Evolutionary conservation across 2,113 vertebrate genomes (phyloP).

Genomic region (Catagonus wagneri): DNA sequence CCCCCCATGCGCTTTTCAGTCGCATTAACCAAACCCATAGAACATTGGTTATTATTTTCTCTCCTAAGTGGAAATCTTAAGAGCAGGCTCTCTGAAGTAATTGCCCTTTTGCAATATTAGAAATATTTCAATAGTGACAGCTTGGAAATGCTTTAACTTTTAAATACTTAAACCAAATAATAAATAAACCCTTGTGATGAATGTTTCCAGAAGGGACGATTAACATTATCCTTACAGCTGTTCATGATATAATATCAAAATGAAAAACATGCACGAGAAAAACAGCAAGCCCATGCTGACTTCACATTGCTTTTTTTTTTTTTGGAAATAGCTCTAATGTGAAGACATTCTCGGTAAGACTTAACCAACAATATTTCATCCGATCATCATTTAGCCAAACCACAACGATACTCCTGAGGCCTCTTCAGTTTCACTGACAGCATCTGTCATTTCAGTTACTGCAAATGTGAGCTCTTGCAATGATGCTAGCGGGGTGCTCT

Average conservation of each 20-base stretch:
- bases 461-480: conserved; percentile 82
- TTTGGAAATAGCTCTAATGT: conserved; percentile 82
- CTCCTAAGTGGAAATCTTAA: conserved; percentile 66
- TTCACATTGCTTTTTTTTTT: conserved; percentile 62
- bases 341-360: conserved; percentile 86
- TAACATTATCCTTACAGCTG: conserved; percentile 90
- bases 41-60: conserved; percentile 69
- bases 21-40: not conserved
- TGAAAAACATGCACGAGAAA: conserved; percentile 87
- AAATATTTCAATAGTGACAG: conserved; percentile 88
- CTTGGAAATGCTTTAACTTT: conserved; percentile 90
- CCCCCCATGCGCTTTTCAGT: not conserved
- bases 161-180: conserved; percentile 90
- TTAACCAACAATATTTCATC: conserved; percentile 86
- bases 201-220: conserved; percentile 90
- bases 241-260: conserved; percentile 90
- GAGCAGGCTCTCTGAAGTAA: conserved; percentile 81
- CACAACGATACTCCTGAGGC: conserved; percentile 84
- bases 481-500: conserved; percentile 65
- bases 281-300: conserved; percentile 82
- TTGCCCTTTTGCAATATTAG: conserved; percentile 83
- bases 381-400: conserved; percentile 87
- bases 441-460: conserved; percentile 83
- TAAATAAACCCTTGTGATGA: conserved; percentile 88
- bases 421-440: conserved; percentile 87